Evolutionary conservation across 2,797 vertebrate genomes (phyloP), one percentile per base, ranked within the genome.

Genomic region (Mergus octosetaceus): DNA sequence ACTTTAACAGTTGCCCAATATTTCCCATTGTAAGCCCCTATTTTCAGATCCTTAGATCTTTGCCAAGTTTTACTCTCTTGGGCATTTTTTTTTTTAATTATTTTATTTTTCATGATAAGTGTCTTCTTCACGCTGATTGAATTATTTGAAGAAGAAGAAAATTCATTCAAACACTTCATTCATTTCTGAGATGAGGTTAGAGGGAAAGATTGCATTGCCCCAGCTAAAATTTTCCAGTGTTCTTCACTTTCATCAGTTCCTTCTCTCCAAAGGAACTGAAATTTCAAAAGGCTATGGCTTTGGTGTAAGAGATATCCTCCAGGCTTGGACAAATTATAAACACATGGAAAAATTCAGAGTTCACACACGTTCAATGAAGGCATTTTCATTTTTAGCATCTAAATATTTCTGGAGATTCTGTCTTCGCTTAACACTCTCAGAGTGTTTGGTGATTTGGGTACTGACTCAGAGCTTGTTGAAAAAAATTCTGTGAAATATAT

Each of bases 391-490:
- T 94, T 91, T 87, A 93, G 73, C 45, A 72, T 39, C 65, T 78
- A 95, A 93, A 72, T 87, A 70, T 85, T 94, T 94, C 82, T 86
- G 56, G 70, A 93, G 58, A 73, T 57, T 90, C 45, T 95, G 75
- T 89, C 79, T 62, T 93, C 79, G 78, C 56, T 80, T 47, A 90
- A 54, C 38, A 80, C 45, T 47, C 24, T 36, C 19, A 38, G 34
- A 89, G 22, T 18, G 85, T 81, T 89, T 1, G 1, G 25, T 49
- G 57, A 45, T 75, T 47, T 60, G 21, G 51, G n/a, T 51, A 45
- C 58, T 92, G 47, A 64, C 75, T 80, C 30, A 87, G 38, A 64
- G 47, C 30, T 79, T 0, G 0, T 34, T 86, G 62, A 87, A 87
- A 87, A 79, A 89, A 53, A n/a, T 68, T 32, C 45, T 58, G 68